Conservation (phyloP, 2,888 invertebrate genomes). For the Dione vanillae region DNA sequence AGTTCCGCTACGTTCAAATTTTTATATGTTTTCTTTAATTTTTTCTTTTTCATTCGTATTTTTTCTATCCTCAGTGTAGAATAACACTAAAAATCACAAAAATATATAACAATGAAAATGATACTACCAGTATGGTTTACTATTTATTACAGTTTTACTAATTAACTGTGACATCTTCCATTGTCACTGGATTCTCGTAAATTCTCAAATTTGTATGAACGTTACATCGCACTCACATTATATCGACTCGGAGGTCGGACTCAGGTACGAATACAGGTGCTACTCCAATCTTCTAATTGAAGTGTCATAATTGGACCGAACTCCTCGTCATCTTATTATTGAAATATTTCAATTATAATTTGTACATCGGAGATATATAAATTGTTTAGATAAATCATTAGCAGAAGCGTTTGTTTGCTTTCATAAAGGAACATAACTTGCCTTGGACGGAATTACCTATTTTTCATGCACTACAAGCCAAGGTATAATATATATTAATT, state of each 20-base stretch:
- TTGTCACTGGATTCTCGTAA: too few species aligned
- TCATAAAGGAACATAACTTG: too few species aligned
- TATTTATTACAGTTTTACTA: not conserved
- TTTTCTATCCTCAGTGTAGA: too few species aligned
- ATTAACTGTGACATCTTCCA: not conserved
- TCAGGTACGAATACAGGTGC: not conserved
- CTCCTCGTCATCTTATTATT: not conserved
- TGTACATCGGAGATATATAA: not conserved
- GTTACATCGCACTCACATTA: constrained; percentile 13
- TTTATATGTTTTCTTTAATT: too few species aligned
- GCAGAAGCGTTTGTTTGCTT: too few species aligned
- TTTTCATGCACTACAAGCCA: too few species aligned
- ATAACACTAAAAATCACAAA: too few species aligned
- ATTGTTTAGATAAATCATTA: not conserved
- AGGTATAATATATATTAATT: too few species aligned
- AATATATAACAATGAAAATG: too few species aligned
- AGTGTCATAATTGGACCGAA: constrained; percentile 17
- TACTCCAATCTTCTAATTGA: constrained; percentile 16
- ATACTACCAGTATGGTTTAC: not conserved
- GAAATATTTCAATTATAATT: not conserved
- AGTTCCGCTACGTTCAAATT: too few species aligned
- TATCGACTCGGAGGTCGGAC: not conserved
- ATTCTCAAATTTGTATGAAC: not conserved
- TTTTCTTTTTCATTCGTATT: too few species aligned
- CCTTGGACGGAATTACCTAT: too few species aligned